phyloP scores from a whole-genome alignment of 2,797 vertebrate genomes.

The Mus minutoides region DNA sequence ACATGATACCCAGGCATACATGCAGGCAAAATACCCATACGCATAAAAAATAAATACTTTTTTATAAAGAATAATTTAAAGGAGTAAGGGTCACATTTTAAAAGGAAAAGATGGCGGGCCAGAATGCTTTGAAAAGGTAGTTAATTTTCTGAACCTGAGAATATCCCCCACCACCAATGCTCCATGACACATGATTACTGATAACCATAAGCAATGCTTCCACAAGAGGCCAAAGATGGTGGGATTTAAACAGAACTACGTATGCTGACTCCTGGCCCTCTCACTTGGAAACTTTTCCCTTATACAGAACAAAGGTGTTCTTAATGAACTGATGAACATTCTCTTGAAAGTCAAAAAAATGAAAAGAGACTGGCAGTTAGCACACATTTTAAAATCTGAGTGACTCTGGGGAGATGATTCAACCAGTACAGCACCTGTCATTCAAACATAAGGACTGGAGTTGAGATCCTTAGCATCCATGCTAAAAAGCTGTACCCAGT shows the following conservation, averaged over 20 bases:
- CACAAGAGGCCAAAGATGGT: neutral
- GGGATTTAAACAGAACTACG: neutral
- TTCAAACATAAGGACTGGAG: neutral
- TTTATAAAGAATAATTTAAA: neutral
- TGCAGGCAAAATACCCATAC: neutral
- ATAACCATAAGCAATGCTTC: neutral
- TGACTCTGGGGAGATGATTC: neutral
- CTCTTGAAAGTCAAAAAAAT: neutral
- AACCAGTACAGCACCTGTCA: too few relatives aligned
- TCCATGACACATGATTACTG: neutral
- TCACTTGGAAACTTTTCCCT: neutral
- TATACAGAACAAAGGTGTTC: neutral
- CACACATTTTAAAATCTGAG: neutral
- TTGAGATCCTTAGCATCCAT: neutral
- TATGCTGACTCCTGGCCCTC: accelerated
- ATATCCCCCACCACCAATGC: too few relatives aligned
- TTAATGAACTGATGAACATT: neutral
- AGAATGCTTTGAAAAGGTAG: neutral
- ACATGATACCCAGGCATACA: neutral
- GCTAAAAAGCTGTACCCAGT: neutral
- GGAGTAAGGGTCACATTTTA: neutral
- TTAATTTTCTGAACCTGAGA: neutral
- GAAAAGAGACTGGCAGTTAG: neutral
- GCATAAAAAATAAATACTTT: neutral
- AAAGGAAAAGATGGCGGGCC: neutral